Evolutionary conservation across 2,797 vertebrate species (phyloP), one percentile per base, ranked within the genome.

Genomic region (Podarcis lilfordi): DNA sequence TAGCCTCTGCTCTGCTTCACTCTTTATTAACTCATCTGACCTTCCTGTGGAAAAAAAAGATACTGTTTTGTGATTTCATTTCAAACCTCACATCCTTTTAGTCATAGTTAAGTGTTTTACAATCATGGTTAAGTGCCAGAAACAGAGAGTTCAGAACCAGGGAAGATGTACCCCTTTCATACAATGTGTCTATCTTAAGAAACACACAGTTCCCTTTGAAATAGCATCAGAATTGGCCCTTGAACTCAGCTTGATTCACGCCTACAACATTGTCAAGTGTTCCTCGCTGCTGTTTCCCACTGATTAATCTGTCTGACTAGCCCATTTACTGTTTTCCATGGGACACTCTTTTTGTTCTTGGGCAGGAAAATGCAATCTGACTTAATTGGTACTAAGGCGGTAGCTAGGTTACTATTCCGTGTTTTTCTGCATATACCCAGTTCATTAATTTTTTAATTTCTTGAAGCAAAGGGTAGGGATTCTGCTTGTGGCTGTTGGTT

Each of bases 341-440:
- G 17, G 71, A 72, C 25, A 27, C 13, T 55, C 8, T 55, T 40
- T 43, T 75, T n/a, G n/a, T 76, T 66, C 81, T 91, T 90, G 32
- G 45, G 88, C 79, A 29, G 11, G 55, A 72, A 91, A 91, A 78
- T 84, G 1, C 71, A 6, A 8, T 68, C 59, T 78, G 87, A 93
- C 71, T 90, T 61, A 80, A 76, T 29, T 0, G 0, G 2, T 40
- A 71, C 61, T 27, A 79, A 83, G 68, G 64, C 35, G 7, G 35
- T 25, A 11, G 25, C 77, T 76, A 71, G 21, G 10, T 55, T 89
- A 85, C 84, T 85, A 61, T 75, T 83, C 5, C 0, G 0, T 43
- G 15, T 50, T 32, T 55, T 55, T 55, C 13, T 4, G 50, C 45
- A 64, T 0, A 0, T 5, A 21, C 3, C 80, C 80, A 8, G 61